These are phyloP conservation scores for Rhamphomyia laevipes DNA, from an alignment of 2,888 invertebrate species.

Conservation along the genomic window DNA sequence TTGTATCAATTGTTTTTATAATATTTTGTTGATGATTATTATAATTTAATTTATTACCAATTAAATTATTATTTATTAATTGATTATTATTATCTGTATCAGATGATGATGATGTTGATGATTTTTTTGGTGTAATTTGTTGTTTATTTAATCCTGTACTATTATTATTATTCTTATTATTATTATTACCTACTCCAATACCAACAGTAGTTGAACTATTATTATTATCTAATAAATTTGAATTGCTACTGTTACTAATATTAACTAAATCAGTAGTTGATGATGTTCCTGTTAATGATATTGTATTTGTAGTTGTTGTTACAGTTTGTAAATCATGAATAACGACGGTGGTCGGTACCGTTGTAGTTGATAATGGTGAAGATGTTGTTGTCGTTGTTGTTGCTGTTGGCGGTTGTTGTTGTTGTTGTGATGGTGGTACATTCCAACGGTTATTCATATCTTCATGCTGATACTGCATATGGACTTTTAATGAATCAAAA, in stretches of 20 bases:
- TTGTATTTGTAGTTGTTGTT: not conserved
- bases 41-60: constrained; percentile 8
- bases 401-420: not conserved
- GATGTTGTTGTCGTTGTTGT: constrained; percentile 6
- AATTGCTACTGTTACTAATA: not conserved
- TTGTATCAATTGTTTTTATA: not conserved
- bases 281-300: not conserved
- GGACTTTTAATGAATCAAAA: constrained; percentile 64
- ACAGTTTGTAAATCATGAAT: not conserved
- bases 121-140: constrained; percentile 3
- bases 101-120: constrained; percentile 11
- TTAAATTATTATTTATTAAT: constrained; percentile 24
- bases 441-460: constrained; percentile 33
- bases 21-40: constrained; percentile 14
- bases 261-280: not conserved
- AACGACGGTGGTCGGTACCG: not conserved
- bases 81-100: constrained; percentile 45
- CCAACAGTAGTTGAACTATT: not conserved
- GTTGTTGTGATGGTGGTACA: constrained; percentile 10
- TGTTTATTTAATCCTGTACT: constrained; percentile 18
- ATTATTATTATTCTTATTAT: too few species aligned
- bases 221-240: not conserved
- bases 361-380: constrained; percentile 1
- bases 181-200: not conserved
- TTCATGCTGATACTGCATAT: constrained; percentile 68